Conservation (phyloP, 2,113 vertebrate genomes). For the Aspiorhynchus laticeps region DNA sequence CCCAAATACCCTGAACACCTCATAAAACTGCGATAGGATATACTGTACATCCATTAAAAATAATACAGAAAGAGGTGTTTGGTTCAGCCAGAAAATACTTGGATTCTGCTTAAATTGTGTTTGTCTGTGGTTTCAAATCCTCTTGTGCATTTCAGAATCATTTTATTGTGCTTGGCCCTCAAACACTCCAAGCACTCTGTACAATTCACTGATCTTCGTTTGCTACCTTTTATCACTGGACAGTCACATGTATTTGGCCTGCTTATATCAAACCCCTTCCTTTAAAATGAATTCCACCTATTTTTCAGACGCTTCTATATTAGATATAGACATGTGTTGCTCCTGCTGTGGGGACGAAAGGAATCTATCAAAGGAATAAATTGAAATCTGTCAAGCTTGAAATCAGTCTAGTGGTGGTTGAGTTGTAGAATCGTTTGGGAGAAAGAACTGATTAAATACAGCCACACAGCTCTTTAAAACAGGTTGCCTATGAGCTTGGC, state of each 20-base stretch:
- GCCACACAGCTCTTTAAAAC: conserved; percentile 22
- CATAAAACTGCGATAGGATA: neutral
- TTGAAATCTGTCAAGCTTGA: conserved; percentile 46
- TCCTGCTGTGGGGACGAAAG: conserved; percentile 11
- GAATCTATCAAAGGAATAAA: conserved; percentile 37
- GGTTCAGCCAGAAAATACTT: neutral
- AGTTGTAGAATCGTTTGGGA: conserved; percentile 12
- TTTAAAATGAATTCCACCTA: conserved; percentile 25
- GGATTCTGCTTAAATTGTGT: neutral
- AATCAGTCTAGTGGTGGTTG: conserved; percentile 33
- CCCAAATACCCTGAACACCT: neutral
- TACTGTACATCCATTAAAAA: neutral
- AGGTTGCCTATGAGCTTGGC: neutral
- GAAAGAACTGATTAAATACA: conserved; percentile 32
- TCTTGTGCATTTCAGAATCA: neutral
- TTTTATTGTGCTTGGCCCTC: neutral
- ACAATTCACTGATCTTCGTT: neutral
- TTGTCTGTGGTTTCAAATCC: neutral
- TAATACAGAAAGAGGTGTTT: neutral
- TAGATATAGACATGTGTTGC: conserved; percentile 35
- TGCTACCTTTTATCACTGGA: neutral
- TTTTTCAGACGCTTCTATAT: conserved; percentile 6
- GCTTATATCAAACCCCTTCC: neutral
- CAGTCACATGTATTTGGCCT: neutral
- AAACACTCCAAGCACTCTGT: neutral